A percentile compares a stretch with the other conserved stretches of the same genome.
These are phyloP conservation scores for Leptodirus hochenwartii DNA, from an alignment of 2,888 invertebrate genomes.

Conservation along the genomic window DNA sequence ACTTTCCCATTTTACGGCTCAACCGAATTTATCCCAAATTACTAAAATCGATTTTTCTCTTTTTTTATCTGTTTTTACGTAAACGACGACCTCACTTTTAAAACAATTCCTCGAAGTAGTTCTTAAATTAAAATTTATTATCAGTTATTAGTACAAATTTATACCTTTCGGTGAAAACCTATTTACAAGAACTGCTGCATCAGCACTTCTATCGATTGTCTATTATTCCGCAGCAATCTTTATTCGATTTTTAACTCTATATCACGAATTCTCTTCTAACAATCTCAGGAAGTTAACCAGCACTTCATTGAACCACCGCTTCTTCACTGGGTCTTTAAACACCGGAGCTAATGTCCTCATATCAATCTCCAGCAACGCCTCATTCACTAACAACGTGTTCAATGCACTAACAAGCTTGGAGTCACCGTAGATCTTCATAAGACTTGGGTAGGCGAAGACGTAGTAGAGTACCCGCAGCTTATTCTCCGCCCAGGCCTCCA, in stretches of 20 bases:
- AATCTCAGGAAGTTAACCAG: constrained; percentile 78
- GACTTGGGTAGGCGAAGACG: constrained; percentile 62
- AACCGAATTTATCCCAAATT: no score
- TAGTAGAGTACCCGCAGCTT: constrained; percentile 57
- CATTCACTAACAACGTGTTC: constrained; percentile 57
- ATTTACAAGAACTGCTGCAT: no score
- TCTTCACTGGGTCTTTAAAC: constrained; percentile 55
- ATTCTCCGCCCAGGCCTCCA: constrained; percentile 56
- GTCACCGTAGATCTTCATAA: constrained; percentile 68
- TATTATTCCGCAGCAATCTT: constrained; percentile 2
- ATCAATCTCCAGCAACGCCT: constrained; percentile 68
- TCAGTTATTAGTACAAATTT: no score
- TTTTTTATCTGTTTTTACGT: no score
- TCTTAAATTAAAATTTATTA: no score
- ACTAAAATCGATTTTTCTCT: no score
- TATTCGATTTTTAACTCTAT: constrained; percentile 4
- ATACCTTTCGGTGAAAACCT: no score
- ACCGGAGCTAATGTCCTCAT: constrained; percentile 61
- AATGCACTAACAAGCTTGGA: constrained; percentile 48
- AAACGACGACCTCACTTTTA: no score
- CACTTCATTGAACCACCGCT: constrained; percentile 73
- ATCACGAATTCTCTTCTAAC: constrained; percentile 78
- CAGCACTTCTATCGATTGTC: no score
- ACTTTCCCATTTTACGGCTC: no score
- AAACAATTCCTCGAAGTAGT: no score